phyloP scores from a whole-genome alignment of 2,888 invertebrate species.

The Bembecia ichneumoniformis region DNA sequence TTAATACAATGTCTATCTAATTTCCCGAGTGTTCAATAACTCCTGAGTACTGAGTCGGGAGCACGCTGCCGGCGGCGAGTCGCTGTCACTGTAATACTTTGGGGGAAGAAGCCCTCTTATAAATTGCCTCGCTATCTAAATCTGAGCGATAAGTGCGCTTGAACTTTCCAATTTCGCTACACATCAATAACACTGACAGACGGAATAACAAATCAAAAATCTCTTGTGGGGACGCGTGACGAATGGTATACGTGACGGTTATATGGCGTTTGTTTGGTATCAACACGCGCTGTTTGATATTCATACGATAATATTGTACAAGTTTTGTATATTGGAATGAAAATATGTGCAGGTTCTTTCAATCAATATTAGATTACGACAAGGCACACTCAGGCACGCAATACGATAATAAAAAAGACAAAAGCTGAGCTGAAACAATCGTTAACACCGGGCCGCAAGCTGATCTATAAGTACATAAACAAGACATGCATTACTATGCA shows the following conservation, averaged over 20 bases:
- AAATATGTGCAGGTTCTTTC: not conserved
- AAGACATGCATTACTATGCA: too few species aligned
- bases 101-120: slow-evolving; percentile 61
- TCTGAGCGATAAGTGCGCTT: slow-evolving; percentile 66
- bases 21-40: not conserved
- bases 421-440: too few species aligned
- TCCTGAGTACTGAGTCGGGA: not conserved
- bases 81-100: slow-evolving; percentile 51
- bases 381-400: too few species aligned
- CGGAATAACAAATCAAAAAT: slow-evolving; percentile 64
- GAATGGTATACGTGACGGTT: slow-evolving; percentile 16
- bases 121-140: slow-evolving; percentile 70
- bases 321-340: slow-evolving; percentile 4
- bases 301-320: slow-evolving; percentile 2
- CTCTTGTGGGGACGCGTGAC: slow-evolving; percentile 36
- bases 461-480: too few species aligned
- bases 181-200: slow-evolving; percentile 70
- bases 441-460: too few species aligned
- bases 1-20: not conserved
- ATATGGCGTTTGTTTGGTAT: not conserved
- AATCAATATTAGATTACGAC: too few species aligned
- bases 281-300: slow-evolving; percentile 14
- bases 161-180: slow-evolving; percentile 71
- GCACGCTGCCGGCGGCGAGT: slow-evolving; percentile 14
- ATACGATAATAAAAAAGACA: too few species aligned